Base-by-base conservation (phyloP, 2,113 vertebrate genomes). In the Nothoprocta perdicaria region DNA sequence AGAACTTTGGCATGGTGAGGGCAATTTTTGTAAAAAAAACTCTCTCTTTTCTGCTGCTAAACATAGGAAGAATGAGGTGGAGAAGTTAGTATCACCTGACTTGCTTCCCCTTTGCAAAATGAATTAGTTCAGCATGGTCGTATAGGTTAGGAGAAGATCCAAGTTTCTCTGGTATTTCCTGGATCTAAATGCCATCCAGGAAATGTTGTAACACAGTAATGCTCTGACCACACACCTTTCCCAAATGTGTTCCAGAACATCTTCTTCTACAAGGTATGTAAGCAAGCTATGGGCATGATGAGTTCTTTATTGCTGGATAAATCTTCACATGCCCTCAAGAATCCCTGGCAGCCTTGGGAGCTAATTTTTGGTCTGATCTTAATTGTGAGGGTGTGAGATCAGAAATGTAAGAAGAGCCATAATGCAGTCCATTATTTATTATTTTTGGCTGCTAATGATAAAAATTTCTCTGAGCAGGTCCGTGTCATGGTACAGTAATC, bases 391-490 rank as follows among this genome's bases (percentile, higher is more conserved):
- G 21, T 75, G 33, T 94, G 69, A 90, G 73, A 90, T 66, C 62
- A 89, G 75, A 29, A 55, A 46, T 33, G 40, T 58, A 90, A 61
- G 6, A 50, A 77, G 73, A 86, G 55, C 50, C 33, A 62, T 50
- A 41, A 45, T 58, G 29, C 69, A 23, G 50, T 24, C 75, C 17
- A 27, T 35, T 90, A 66, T 45, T 94, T 88, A 58, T 84, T 87
- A 22, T 15, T 87, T 95, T 93, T 94, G 80, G 67, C 69, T 61
- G 17, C 53, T 50, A 8, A 22, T 10, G 45, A 33, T 55, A 35
- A 92, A 90, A 86, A 88, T 58, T 13, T 90, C 72, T 60, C 66
- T 55, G n/a, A 92, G 74, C 53, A 40, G 50, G 62, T 79, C 74
- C 66, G 35, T 88, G 43, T 84, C 83, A 79, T 73, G 66, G 48